Percentiles rank a stretch among this genome's conserved stretches.
These are phyloP conservation scores for Creontiades dilutus DNA, from an alignment of 2,888 invertebrate species.

Conservation along the genomic window DNA sequence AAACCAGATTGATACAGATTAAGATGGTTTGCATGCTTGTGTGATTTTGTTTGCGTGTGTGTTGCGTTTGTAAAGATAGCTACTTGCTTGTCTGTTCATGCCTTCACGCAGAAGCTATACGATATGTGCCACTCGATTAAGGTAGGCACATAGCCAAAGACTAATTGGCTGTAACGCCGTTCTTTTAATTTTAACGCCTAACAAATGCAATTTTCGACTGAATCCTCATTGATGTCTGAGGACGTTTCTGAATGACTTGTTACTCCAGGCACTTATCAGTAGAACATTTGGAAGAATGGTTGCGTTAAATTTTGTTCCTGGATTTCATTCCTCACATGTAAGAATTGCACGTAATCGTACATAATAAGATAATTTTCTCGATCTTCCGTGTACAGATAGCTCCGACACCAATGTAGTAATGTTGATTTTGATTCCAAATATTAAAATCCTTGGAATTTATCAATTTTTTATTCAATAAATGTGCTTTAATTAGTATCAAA, in stretches of 20 bases:
- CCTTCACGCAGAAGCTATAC: conserved; percentile 86
- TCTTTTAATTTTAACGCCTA: conserved; percentile 3
- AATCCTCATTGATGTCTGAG: not conserved
- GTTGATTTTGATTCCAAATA: too few species aligned
- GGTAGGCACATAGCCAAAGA: conserved; percentile 82
- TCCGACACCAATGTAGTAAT: too few species aligned
- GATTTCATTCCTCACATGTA: too few species aligned
- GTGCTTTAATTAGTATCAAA: too few species aligned
- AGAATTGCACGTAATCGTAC: too few species aligned
- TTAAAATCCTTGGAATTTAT: too few species aligned
- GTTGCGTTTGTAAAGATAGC: conserved; percentile 67
- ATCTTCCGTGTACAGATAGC: too few species aligned
- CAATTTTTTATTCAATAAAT: too few species aligned
- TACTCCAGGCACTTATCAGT: not conserved
- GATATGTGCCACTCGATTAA: conserved; percentile 96
- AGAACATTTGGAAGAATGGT: too few species aligned
- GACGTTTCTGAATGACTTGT: not conserved
- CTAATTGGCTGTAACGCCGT: not conserved
- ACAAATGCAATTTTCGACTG: not conserved
- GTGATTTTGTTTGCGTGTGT: conserved; percentile 44
- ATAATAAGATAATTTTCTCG: too few species aligned
- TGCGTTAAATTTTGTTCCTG: too few species aligned
- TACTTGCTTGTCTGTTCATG: conserved; percentile 80
- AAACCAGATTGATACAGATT: not conserved
- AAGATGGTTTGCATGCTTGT: conserved; percentile 15